A percentile compares a stretch with the other conserved stretches of the same genome.
These are phyloP conservation scores for Zalophus californianus DNA, from an alignment of 2,797 vertebrate genomes.

Conservation along the genomic window DNA sequence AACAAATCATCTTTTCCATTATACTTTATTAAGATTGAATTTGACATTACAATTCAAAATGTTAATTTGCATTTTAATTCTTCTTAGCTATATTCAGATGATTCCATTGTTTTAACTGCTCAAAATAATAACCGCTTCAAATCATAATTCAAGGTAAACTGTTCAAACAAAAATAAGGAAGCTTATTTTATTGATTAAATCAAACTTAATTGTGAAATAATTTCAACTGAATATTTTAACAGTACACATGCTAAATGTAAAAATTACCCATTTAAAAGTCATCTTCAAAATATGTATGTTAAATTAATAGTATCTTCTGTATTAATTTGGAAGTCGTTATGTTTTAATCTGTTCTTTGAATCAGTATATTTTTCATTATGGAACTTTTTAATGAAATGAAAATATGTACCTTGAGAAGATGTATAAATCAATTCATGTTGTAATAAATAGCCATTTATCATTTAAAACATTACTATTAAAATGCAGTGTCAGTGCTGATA, in stretches of 20 bases:
- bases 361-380: slow-evolving; percentile 13
- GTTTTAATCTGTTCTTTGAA: slow-evolving; percentile 55
- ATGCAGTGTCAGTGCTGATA: background rate
- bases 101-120: background rate
- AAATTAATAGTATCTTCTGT: slow-evolving; percentile 11
- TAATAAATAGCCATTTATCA: background rate
- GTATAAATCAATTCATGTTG: slow-evolving; percentile 5
- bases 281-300: slow-evolving; percentile 60
- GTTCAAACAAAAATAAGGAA: background rate
- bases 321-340: slow-evolving; percentile 35
- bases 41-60: slow-evolving; percentile 53
- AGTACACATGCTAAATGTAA: slow-evolving; percentile 56
- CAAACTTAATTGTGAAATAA: slow-evolving; percentile 64
- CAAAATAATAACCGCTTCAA: slow-evolving; percentile 43
- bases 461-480: slow-evolving; percentile 33
- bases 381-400: slow-evolving; percentile 5
- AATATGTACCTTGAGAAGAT: background rate
- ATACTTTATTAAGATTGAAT: slow-evolving; percentile 34
- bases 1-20: slow-evolving; percentile 35
- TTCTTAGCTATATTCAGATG: slow-evolving; percentile 34
- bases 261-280: slow-evolving; percentile 27
- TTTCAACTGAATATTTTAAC: slow-evolving; percentile 39
- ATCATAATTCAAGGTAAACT: background rate
- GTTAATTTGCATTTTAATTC: slow-evolving; percentile 49
- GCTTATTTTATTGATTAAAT: slow-evolving; percentile 33